Evolutionary conservation across 2,113 vertebrate genomes (phyloP).

Genomic region (Fregata magnificens): DNA sequence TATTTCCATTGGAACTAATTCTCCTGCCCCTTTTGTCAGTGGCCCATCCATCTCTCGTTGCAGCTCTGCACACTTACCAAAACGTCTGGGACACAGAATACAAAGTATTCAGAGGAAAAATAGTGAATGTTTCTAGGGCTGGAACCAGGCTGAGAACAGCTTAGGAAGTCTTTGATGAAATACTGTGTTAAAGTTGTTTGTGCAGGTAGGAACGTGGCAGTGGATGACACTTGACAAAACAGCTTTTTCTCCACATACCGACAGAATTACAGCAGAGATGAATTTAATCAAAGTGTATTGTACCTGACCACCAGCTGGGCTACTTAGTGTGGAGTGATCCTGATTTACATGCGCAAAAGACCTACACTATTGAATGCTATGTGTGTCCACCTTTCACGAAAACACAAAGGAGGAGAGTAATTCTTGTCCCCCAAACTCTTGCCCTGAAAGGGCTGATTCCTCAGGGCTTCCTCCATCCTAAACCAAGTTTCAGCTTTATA

Average conservation of each 20-base stretch:
- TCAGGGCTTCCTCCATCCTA: not conserved
- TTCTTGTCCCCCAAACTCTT: not conserved
- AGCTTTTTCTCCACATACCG: not conserved
- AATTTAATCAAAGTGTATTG: not conserved
- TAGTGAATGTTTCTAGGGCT: not conserved
- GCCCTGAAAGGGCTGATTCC: not conserved
- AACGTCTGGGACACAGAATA: not conserved
- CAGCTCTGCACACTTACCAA: not conserved
- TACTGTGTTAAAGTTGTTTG: not conserved
- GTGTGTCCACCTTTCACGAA: not conserved
- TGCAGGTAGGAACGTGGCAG: not conserved
- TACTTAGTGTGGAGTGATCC: not conserved
- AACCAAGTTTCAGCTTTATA: not conserved
- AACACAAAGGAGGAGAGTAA: not conserved
- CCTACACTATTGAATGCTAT: not conserved
- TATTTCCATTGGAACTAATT: conserved; percentile 55
- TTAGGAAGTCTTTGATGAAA: not conserved
- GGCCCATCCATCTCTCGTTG: conserved; percentile 14
- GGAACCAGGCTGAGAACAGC: not conserved
- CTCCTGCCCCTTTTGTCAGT: conserved; percentile 41
- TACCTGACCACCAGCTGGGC: not conserved
- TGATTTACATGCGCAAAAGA: not conserved
- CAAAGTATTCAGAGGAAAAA: not conserved
- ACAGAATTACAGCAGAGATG: not conserved
- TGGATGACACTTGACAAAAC: not conserved